Evolutionary conservation across 2,888 invertebrate species (phyloP), one percentile per base, ranked within the genome.

Genomic region (Plusia festucae): DNA sequence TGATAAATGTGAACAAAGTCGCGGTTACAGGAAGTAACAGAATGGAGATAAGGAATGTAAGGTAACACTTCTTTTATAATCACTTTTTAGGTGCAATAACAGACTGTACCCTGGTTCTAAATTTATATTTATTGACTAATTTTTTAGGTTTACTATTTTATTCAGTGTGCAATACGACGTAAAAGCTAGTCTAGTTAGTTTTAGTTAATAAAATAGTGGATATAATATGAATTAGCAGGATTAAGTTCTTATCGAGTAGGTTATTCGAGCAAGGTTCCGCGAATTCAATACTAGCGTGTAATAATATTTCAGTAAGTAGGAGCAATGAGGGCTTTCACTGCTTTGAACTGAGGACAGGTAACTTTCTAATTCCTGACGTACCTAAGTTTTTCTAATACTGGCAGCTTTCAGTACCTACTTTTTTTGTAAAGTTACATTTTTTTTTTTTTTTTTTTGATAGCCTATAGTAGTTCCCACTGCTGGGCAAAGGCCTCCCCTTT

Each of bases 231-330:
- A 53, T 64, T 32, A 58, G 8, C 2, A 2, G n/a, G 52, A 56
- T 18, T 46, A 53, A 32, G 46, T 32, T 32, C 9, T 13, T 49
- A 53, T 49, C 30, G 32, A 46, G 53, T 34, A 30, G 58, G 58
- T 53, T 58, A 53, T 22, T 16, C 22, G 52, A 46, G 40, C 30
- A 46, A 58, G 40, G 49, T 55, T 51, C 46, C 5, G 24, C 18
- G 46, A 16, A 44, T 53, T 59, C 46, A 49, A 49, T 49, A 49
- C n/a, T n/a, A n/a, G n/a, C 46, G 18, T 18, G 46, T 49, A 49
- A 49, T 49, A 49, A 49, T 49, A 49, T 49, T 49, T 49, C 20
- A 49, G 46, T 20, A 49, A n/a, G 40, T n/a, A 40, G 40, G 2
- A 40, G 11, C 18, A 49, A 20, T 49, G 11, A 20, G 20, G 20